phyloP scores from a whole-genome alignment of 1,140 invertebrate species.

The Trachymyrmex cornetzi region DNA sequence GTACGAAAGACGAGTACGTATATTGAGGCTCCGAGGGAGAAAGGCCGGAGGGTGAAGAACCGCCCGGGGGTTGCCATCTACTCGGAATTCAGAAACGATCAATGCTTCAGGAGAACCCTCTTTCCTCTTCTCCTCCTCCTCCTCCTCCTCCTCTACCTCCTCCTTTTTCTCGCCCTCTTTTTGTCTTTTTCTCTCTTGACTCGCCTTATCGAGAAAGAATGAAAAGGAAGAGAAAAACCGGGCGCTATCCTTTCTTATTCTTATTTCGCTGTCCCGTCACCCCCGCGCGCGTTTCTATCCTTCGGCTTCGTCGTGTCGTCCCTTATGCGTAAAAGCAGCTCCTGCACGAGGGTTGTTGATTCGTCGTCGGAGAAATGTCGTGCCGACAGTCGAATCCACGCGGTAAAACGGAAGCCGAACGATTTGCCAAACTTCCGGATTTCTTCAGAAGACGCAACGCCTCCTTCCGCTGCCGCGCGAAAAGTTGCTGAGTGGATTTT shows the following conservation, averaged over 20 bases:
- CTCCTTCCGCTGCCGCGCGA: background rate
- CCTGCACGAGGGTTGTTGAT: slow-evolving; percentile 55
- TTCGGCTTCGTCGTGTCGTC: slow-evolving; percentile 46
- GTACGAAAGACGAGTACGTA: slow-evolving; percentile 70
- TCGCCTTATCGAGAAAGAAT: slow-evolving; percentile 52
- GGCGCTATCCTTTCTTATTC: slow-evolving; percentile 70
- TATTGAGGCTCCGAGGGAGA: slow-evolving; percentile 67
- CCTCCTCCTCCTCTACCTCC: slow-evolving; percentile 49
- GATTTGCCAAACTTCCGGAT: slow-evolving; percentile 73
- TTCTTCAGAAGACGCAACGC: slow-evolving; percentile 30
- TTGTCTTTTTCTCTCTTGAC: slow-evolving; percentile 58
- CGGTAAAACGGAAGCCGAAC: slow-evolving; percentile 63
- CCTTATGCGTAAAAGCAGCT: slow-evolving; percentile 64
- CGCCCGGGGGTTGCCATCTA: slow-evolving; percentile 79
- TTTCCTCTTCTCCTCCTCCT: slow-evolving; percentile 59
- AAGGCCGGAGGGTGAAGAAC: slow-evolving; percentile 71
- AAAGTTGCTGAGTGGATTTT: slow-evolving; percentile 31
- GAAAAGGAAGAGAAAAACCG: slow-evolving; percentile 38
- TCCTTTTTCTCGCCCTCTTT: slow-evolving; percentile 53
- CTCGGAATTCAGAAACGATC: slow-evolving; percentile 85
- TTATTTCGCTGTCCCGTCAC: slow-evolving; percentile 63
- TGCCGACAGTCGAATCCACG: slow-evolving; percentile 70
- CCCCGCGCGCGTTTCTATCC: background rate
- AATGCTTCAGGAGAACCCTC: slow-evolving; percentile 79
- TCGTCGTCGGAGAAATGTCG: slow-evolving; percentile 69